Base-by-base conservation (phyloP, 1,140 invertebrate species). In the Brachionus manjavacas region DNA sequence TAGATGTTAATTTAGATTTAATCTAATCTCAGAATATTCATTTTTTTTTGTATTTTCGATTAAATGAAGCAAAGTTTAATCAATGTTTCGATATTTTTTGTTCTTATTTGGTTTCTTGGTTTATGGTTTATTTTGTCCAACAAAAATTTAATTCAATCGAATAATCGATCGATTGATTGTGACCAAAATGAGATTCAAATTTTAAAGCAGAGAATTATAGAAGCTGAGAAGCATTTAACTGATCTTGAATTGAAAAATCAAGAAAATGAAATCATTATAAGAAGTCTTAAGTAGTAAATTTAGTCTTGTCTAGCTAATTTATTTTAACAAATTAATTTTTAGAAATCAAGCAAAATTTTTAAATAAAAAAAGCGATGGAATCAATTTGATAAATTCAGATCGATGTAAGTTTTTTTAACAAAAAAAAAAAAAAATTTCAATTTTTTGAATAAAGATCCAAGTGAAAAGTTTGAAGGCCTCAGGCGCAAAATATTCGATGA, bases 401-500 rank as follows among this genome's bases (percentile, higher is more conserved):
- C 9, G 9, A 23, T 60, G 52, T 60, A 60, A 52, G 16, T 4
- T 11, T 2, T 11, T 23, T 70, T 8, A 70, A 4, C 9, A 23
- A 20, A 28, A 20, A 9, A 23, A 23, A 76, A 20, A 28, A 20
- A 4, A 8, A 41, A n/a, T n/a, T 20, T 72, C 16, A 23, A 39
- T 43, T 12, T 20, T 72, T 41, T 41, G 46, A 68, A 12, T 28
- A 31, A n/a, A 80, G 76, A 68, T 20, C 79, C 79, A 23, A 81
- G 79, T 68, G 20, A 39, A 64, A 39, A 35, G 14, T 81, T 81
- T 25, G 79, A 81, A 81, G 20, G 23, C 7, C 16, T 64, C 9
- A 41, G 79, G 41, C 49, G 79, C n/a, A 81, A 81, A 81, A 12
- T 81, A 4, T 81, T 81, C 43, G 41, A 60, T 25, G 79, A 81